Evolutionary conservation across 1,140 invertebrate species (phyloP).

Genomic region (Halictus rubicundus): DNA sequence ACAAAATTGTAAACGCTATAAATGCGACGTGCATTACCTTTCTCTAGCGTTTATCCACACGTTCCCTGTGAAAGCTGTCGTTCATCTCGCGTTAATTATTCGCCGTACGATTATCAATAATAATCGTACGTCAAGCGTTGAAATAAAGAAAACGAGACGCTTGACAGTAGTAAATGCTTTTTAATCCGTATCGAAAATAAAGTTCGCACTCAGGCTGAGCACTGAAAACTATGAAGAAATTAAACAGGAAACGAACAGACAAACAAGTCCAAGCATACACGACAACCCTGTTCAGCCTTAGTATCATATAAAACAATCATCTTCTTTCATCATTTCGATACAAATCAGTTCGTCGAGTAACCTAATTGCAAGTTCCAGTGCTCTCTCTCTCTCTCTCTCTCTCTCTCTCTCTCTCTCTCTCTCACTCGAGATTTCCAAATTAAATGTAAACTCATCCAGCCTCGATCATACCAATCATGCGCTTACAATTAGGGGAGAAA

Average conservation of each 20-base stretch:
- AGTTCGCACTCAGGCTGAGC: slow-evolving; percentile 12
- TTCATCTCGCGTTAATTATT: background rate
- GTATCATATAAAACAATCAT: slow-evolving; percentile 26
- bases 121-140: background rate
- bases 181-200: slow-evolving; percentile 41
- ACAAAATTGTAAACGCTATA: background rate
- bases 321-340: background rate
- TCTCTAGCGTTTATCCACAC: background rate
- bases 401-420: no score
- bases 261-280: slow-evolving; percentile 24
- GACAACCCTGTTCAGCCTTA: slow-evolving; percentile 34
- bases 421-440: slow-evolving; percentile 4
- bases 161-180: slow-evolving; percentile 26
- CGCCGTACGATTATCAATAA: no score
- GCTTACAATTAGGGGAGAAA: slow-evolving; percentile 3
- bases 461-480: slow-evolving; percentile 8
- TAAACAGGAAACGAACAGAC: slow-evolving; percentile 12
- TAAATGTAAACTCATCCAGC: background rate
- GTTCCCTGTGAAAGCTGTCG: background rate
- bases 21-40: background rate
- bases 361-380: background rate
- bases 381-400: background rate
- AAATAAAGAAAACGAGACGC: background rate
- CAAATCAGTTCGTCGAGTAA: slow-evolving; percentile 12
- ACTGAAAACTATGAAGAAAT: background rate